Evolutionary conservation across 2,888 invertebrate genomes (phyloP), one percentile per base, ranked within the genome.

Genomic region (Lasius platythorax): DNA sequence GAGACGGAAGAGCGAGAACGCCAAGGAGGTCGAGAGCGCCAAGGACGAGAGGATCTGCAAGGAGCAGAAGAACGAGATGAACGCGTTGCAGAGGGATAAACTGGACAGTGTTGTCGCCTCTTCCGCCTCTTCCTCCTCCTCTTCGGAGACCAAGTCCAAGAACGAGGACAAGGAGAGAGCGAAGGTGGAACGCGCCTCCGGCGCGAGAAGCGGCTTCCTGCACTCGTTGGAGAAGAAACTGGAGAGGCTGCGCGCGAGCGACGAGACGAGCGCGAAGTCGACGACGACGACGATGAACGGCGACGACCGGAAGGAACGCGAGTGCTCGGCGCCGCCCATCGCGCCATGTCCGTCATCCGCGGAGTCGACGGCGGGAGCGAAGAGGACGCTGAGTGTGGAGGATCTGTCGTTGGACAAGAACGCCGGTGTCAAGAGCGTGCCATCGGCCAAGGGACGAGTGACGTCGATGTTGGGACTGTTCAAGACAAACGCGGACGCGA

Each of bases 381-480:
- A 86, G 56, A 87, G 64, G 3, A 86, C 91, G 3, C 30, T 40
- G 30, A 90, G 91, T 76, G 90, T 83, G 28, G 91, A 97, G 96
- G n/a, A 97, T 0, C 96, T 56, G 8, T 83, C 95, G 95, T 67
- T 37, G 6, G 28, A 28, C 8, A 78, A 70, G 15, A 15, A n/a
- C 90, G 81, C 94, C n/a, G n/a, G n/a, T 2, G 8, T n/a, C 86
- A 89, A 50, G 53, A 94, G 92, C 90, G 96, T 96, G 37, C 3
- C 70, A 67, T 96, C 96, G 67, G 53, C 53, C n/a, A 97, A 96
- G 61, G 97, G 97, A 15, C 97, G 97, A 3, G 97, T 98, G 0
- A 97, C 97, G 93, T 96, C 96, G 91, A 97, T 98, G 66, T 95
- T 98, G 83, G 97, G 98, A 0, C 95, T 98, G 3, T 97, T 98